Evolutionary conservation across 2,113 vertebrate genomes (phyloP), one percentile per base, ranked within the genome.

Genomic region (Stigmatopora argus): DNA sequence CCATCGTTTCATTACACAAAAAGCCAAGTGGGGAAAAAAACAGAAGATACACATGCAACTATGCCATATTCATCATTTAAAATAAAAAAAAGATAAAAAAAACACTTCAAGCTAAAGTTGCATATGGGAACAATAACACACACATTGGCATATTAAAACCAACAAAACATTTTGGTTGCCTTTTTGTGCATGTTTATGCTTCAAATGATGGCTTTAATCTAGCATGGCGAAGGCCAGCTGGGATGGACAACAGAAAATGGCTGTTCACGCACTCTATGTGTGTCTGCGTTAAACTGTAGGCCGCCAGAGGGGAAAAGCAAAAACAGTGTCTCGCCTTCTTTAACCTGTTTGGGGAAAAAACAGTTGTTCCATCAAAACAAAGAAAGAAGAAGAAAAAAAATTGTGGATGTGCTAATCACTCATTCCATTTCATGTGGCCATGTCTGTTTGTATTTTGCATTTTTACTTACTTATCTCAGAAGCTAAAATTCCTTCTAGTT

Each of bases 211-310:
- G 60, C 48, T 74, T 79, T 78, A 79, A 79, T 83, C n/a, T 73
- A 73, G 34, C 67, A 63, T 77, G 79, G 67, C 78, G 67, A 38
- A 23, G 62, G 70, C 79, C 85, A 85, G 79, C 83, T 82, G 85
- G 56, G 72, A 70, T 58, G 73, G 83, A 81, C 78, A 87, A 84
- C 74, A 75, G 78, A 74, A 82, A 81, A 74, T 82, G 75, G 53
- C 69, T 80, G 85, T 81, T 83, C 79, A 80, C 67, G 80, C 69
- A 68, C 59, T 46, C 70, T 74, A 73, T 75, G 74, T 66, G 70
- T 74, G 74, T 72, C 81, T 41, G 47, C 2, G 3, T 73, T 67
- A 49, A 72, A 77, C 73, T 71, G 69, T 69, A 75, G 66, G 59
- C 46, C 48, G 81, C 70, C 47, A 65, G 45, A 21, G 75, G 72